These are phyloP conservation scores for Drosophila nr. fundita DNA, from an alignment of 2,888 invertebrate genomes.

Conservation along the genomic window DNA sequence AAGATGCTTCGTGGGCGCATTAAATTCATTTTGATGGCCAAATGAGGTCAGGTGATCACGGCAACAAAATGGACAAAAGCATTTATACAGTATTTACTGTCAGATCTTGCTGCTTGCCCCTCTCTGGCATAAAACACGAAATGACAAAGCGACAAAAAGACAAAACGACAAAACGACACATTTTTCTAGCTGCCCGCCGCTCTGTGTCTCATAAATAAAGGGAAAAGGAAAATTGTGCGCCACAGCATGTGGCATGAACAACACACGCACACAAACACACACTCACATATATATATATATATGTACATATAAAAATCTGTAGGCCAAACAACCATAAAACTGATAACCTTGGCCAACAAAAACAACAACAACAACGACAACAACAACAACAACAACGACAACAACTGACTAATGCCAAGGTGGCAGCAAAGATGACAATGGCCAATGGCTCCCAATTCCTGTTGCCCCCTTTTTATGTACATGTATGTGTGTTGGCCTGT, in stretches of 20 bases:
- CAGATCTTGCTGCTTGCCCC: conserved; percentile 36
- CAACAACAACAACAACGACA: conserved; percentile 6
- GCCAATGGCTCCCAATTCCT: conserved; percentile 14
- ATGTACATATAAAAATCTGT: conserved; percentile 66
- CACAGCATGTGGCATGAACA: conserved; percentile 61
- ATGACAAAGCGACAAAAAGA: not conserved
- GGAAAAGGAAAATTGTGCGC: conserved; percentile 29
- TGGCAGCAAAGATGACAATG: conserved; percentile 27
- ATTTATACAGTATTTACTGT: conserved; percentile 48
- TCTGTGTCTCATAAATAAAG: conserved; percentile 64
- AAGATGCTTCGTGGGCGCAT: conserved; percentile 59
- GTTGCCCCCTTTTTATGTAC: conserved; percentile 28
- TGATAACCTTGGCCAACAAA: conserved; percentile 72
- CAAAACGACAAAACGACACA: conserved; percentile 18
- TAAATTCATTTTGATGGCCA: conserved; percentile 52
- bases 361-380: conserved; percentile 15
- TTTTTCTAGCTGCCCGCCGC: conserved; percentile 26
- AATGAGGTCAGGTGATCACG: conserved; percentile 37
- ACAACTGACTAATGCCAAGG: conserved; percentile 12
- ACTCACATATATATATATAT: not conserved
- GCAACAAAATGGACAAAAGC: conserved; percentile 47
- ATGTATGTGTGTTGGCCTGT: conserved; percentile 38
- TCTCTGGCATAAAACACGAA: not conserved
- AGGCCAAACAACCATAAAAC: conserved; percentile 75
- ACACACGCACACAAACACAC: not conserved